Conservation (phyloP, 2,888 invertebrate genomes). For the Lysandra bellargus region DNA sequence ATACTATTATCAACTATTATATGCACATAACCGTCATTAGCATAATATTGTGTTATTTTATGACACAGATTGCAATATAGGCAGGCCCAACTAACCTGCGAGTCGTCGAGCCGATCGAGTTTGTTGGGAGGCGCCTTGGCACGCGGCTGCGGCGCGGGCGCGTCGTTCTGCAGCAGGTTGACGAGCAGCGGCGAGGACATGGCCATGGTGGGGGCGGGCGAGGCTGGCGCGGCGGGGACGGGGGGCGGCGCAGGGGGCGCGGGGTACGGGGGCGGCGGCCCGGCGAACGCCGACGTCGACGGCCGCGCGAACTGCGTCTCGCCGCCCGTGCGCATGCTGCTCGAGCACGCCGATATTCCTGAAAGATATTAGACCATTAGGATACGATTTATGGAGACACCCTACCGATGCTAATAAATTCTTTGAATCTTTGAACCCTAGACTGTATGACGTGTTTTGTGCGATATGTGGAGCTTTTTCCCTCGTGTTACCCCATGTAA, state of each 20-base stretch:
- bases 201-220: constrained; percentile 81
- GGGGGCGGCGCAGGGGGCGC: constrained; percentile 45
- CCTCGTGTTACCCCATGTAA: neutral
- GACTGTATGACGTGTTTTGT: too few species aligned
- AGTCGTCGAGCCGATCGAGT: constrained; percentile 65
- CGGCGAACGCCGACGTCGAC: constrained; percentile 52
- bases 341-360: constrained; percentile 42
- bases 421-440: too few species aligned
- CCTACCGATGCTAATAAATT: too few species aligned
- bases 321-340: constrained; percentile 35
- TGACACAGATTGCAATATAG: too few species aligned
- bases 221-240: constrained; percentile 45
- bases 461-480: neutral
- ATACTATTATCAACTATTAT: too few species aligned
- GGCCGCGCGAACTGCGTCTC: constrained; percentile 43
- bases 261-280: constrained; percentile 65
- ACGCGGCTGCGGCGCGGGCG: constrained; percentile 64
- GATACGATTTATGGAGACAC: constrained; percentile 5
- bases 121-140: constrained; percentile 64
- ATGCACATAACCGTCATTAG: too few species aligned
- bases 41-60: too few species aligned
- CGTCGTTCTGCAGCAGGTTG: constrained; percentile 94
- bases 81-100: constrained; percentile 54
- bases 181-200: constrained; percentile 94
- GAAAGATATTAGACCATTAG: constrained; percentile 27